Conservation (phyloP, 2,797 vertebrate genomes). For the Arnoldichthys spilopterus region DNA sequence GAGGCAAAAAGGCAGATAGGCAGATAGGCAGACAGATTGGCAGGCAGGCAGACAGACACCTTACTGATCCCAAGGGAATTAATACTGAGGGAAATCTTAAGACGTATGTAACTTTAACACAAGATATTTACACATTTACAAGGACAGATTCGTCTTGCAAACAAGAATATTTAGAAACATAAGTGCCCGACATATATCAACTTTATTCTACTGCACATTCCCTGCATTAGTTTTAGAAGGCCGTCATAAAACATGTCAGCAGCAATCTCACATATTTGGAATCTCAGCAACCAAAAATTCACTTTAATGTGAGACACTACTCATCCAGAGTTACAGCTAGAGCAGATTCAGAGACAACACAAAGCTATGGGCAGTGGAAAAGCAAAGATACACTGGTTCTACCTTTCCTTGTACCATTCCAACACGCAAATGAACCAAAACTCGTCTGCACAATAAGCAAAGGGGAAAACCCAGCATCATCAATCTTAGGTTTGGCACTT, state of each 20-base stretch:
- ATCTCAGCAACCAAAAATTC: neutral
- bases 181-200: constrained; percentile 19
- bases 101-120: neutral
- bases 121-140: neutral
- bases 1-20: too few relatives aligned
- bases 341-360: neutral
- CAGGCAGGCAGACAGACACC: too few relatives aligned
- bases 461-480: neutral
- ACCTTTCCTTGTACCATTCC: neutral
- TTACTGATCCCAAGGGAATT: too few relatives aligned
- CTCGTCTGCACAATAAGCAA: neutral
- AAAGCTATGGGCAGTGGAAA: neutral
- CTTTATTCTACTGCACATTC: constrained; percentile 8
- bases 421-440: constrained; percentile 17
- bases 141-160: neutral
- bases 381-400: neutral
- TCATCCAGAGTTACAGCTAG: neutral
- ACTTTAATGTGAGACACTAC: neutral
- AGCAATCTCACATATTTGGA: neutral
- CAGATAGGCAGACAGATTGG: too few relatives aligned
- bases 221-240: neutral
- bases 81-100: too few relatives aligned
- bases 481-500: constrained; percentile 6
- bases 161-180: neutral
- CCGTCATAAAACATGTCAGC: constrained; percentile 23